Percentiles rank a stretch among this genome's conserved stretches.
phyloP scores from a whole-genome alignment of 30 jellyfish, hydroid and myxozoan genomes.

The Cassiopea andromeda region DNA sequence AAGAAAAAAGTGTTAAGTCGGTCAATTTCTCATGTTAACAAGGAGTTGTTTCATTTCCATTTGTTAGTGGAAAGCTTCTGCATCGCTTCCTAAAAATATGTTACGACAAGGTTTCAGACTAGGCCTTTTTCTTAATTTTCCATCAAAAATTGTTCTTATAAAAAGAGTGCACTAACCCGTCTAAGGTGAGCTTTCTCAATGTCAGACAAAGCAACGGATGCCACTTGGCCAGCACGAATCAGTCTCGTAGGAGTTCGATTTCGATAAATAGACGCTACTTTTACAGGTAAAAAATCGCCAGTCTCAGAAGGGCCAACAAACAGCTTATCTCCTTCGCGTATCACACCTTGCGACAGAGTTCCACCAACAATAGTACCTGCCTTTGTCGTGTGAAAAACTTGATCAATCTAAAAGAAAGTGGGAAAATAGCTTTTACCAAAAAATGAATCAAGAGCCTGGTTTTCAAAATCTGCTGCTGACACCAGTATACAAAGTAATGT shows the following conservation, averaged over 20 bases:
- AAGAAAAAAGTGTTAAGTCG: too few relatives aligned
- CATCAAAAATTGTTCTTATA: too few relatives aligned
- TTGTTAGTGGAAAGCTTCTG: too few relatives aligned
- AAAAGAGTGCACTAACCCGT: slow-evolving; percentile 88
- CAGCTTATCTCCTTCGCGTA: slow-evolving; percentile 89
- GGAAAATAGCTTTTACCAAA: neutral
- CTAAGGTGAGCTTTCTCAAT: slow-evolving; percentile 66
- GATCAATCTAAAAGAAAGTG: slow-evolving; percentile 73
- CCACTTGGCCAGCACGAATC: slow-evolving; percentile 97
- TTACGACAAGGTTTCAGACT: too few relatives aligned
- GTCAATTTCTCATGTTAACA: too few relatives aligned
- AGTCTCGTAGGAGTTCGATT: slow-evolving; percentile 97
- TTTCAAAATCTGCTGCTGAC: too few relatives aligned
- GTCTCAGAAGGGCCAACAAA: slow-evolving; percentile 89
- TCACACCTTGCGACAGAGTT: slow-evolving; percentile 81
- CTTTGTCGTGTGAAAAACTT: slow-evolving; percentile 79
- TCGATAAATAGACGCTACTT: slow-evolving; percentile 88
- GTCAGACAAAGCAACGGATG: slow-evolving; percentile 86
- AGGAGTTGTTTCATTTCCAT: too few relatives aligned
- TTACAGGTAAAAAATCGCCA: slow-evolving; percentile 81
- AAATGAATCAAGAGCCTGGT: neutral
- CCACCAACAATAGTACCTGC: slow-evolving; percentile 98
- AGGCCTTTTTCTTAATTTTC: too few relatives aligned
- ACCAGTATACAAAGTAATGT: too few relatives aligned
- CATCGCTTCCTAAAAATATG: too few relatives aligned